These are phyloP conservation scores for Conops quadrifasciatus DNA, from an alignment of 2,888 invertebrate species.

Conservation along the genomic window DNA sequence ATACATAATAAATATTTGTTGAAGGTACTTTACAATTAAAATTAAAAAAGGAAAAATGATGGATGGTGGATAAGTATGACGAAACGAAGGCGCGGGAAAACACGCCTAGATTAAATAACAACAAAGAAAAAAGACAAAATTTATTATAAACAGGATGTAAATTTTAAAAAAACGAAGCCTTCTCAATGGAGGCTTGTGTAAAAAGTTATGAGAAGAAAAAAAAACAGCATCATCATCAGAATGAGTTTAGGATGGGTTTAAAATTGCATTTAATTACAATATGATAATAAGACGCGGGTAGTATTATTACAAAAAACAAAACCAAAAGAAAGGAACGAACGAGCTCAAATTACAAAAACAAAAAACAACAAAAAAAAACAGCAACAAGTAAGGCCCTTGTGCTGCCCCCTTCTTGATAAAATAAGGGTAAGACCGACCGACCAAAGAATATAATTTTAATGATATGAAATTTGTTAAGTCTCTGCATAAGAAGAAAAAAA, in stretches of 20 bases:
- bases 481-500: background rate
- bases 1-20: no score
- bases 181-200: background rate
- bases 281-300: conserved; percentile 17
- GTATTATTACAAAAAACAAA: background rate
- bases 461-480: background rate
- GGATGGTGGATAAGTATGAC: no score
- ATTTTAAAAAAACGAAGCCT: background rate
- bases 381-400: background rate
- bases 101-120: background rate
- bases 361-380: background rate
- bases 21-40: no score
- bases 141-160: background rate
- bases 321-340: no score
- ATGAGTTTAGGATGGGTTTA: conserved; percentile 11
- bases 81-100: no score
- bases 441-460: background rate
- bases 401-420: background rate
- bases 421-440: background rate
- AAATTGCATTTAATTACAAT: conserved; percentile 30
- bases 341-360: conserved; percentile 24
- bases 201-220: background rate
- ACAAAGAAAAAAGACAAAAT: background rate
- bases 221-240: background rate
- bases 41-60: no score